Evolutionary conservation across 2,797 vertebrate species (phyloP).

Genomic region (Eospalax fontanierii): DNA sequence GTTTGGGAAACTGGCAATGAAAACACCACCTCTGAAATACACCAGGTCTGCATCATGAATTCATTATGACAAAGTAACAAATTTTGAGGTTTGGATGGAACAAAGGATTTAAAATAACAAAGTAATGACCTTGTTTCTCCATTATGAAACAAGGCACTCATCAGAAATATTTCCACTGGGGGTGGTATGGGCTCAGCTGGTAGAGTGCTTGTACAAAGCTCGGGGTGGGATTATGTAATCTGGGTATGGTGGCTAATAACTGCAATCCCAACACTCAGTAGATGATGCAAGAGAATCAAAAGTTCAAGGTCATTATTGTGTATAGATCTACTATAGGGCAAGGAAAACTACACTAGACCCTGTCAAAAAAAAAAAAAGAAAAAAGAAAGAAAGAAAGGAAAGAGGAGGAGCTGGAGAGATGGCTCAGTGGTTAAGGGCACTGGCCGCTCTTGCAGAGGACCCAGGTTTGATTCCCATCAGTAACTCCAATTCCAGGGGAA

Average conservation of each 20-base stretch:
- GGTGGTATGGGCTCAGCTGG: not conserved
- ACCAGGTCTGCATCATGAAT: not conserved
- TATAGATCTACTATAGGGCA: not conserved
- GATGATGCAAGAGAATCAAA: not conserved
- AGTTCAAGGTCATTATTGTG: not conserved
- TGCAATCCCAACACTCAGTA: not conserved
- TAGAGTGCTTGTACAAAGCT: not conserved
- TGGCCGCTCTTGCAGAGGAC: no score
- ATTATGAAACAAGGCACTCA: not conserved
- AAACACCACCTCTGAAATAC: not conserved
- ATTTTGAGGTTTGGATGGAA: not conserved
- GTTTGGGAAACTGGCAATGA: not conserved
- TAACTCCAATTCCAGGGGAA: no score
- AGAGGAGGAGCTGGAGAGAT: no score
- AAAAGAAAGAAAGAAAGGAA: not conserved
- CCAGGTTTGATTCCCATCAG: no score
- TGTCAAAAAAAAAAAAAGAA: not conserved
- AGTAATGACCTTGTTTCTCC: not conserved
- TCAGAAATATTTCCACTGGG: constrained; percentile 24
- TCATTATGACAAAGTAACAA: not conserved
- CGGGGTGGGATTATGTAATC: not conserved
- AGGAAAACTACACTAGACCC: not conserved
- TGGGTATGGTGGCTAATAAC: not conserved
- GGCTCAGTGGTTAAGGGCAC: no score
- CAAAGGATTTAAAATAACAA: constrained; percentile 39